These are phyloP conservation scores for Hymenochirus boettgeri DNA, from an alignment of 2,113 vertebrate genomes.

Conservation along the genomic window DNA sequence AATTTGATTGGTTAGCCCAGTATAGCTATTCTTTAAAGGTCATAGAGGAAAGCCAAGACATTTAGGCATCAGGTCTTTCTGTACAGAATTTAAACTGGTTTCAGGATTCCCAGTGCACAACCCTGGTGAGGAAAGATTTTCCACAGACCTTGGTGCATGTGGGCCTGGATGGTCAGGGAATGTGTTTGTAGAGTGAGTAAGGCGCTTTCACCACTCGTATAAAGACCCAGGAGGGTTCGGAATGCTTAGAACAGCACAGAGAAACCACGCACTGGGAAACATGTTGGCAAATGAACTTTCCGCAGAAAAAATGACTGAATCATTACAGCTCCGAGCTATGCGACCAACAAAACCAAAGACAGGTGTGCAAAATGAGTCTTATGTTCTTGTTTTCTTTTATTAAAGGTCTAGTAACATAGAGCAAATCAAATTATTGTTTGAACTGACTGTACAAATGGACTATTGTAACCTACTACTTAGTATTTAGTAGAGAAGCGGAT, in stretches of 20 bases:
- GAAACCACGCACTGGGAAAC: neutral
- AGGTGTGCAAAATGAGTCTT: no score
- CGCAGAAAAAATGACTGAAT: neutral
- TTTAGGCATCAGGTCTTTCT: neutral
- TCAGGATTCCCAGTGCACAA: neutral
- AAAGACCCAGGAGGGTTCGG: conserved; percentile 28
- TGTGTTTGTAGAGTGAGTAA: conserved; percentile 1
- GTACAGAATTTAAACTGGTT: neutral
- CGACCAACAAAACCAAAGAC: no score
- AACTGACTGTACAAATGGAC: no score
- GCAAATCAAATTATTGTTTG: no score
- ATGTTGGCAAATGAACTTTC: neutral
- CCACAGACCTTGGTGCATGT: neutral
- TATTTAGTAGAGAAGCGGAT: no score
- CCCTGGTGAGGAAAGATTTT: neutral
- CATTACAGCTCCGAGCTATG: neutral
- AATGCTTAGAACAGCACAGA: neutral
- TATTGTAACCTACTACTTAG: no score
- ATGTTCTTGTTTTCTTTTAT: no score
- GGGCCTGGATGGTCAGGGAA: neutral
- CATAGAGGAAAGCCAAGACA: neutral
- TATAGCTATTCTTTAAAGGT: no score
- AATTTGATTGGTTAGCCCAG: no score
- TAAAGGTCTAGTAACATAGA: no score
- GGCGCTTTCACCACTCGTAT: neutral